A percentile compares a stretch with the other conserved stretches of the same genome.
These are phyloP conservation scores for Pogonus chalceus DNA, from an alignment of 1,140 invertebrate genomes.

Conservation along the genomic window DNA sequence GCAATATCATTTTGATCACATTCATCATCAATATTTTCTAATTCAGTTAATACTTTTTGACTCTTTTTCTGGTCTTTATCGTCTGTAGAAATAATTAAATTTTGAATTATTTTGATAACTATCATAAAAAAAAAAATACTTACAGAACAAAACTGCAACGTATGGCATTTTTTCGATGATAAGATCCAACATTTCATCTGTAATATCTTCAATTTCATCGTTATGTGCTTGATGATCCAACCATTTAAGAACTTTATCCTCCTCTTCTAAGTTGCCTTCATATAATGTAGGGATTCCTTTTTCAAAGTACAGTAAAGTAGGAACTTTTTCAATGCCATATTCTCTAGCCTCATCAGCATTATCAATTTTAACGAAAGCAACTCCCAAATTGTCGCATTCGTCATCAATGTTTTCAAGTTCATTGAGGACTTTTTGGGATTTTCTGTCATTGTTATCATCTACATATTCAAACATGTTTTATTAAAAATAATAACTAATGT, in stretches of 20 bases:
- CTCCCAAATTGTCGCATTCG: constrained; percentile 78
- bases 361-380: constrained; percentile 88
- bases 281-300: constrained; percentile 80
- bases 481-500: constrained; percentile 13
- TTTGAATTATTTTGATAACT: neutral
- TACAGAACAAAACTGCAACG: constrained; percentile 83
- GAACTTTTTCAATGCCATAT: constrained; percentile 82
- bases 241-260: constrained; percentile 84
- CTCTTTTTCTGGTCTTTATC: constrained; percentile 87
- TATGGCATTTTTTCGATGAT: constrained; percentile 80
- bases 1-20: constrained; percentile 86
- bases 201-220: constrained; percentile 90
- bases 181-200: constrained; percentile 88
- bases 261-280: constrained; percentile 83
- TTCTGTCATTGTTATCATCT: constrained; percentile 87
- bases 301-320: constrained; percentile 81
- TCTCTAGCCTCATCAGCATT: constrained; percentile 81
- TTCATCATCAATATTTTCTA: constrained; percentile 92
- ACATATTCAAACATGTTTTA: constrained; percentile 15
- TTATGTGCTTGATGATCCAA: constrained; percentile 72
- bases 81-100: constrained; percentile 46
- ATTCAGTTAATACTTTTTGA: constrained; percentile 71
- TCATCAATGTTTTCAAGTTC: constrained; percentile 93
- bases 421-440: constrained; percentile 73
- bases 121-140: constrained; percentile 37